Evolutionary conservation across 1,140 invertebrate genomes (phyloP), one percentile per base, ranked within the genome.

Genomic region (Calliopsis andreniformis): DNA sequence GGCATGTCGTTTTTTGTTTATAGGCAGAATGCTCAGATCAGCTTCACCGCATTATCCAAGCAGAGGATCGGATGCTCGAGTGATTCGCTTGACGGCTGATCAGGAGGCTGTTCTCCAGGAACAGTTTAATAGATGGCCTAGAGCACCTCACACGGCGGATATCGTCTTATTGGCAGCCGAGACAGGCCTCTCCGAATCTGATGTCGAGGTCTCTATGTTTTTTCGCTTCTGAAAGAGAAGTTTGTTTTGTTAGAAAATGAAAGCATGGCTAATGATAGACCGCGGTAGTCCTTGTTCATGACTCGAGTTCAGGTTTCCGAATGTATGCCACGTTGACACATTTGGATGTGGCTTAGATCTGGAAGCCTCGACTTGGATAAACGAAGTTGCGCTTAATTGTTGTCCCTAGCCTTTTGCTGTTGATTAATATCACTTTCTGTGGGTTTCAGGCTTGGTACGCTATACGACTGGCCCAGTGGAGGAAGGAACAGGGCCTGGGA

Each of bases 121-220:
- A 56, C 92, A 93, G 62, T 94, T 94, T 70, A 88, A 87, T 51
- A 92, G 90, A 69, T 91, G 89, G 89, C 90, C 92, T 20, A 93
- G 93, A 69, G 92, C 92, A 25, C 92, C 93, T n/a, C 90, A 93
- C 71, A 87, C 88, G 16, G 92, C 90, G 47, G 93, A 94, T 72
- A 80, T 93, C 39, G 90, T 93, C 16, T 89, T 94, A 5, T 79
- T 93, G 4, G 93, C 93, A 30, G 93, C 93, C 5, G 93, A 94
- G 83, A 93, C 92, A 7, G 93, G 92, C 20, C 88, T 93, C 16
- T 86, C 88, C 23, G 92, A 93, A 70, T 85, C 87, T 47, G 92
- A 93, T 51, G 93, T 94, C 23, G 89, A 93, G 83, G 93, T 93
- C 78, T 81, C 25, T 62, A 30, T n/a, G 18, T 1, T 51, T 20